Base-by-base conservation (phyloP, 1,140 invertebrate species). In the Zaprionus inermis region DNA sequence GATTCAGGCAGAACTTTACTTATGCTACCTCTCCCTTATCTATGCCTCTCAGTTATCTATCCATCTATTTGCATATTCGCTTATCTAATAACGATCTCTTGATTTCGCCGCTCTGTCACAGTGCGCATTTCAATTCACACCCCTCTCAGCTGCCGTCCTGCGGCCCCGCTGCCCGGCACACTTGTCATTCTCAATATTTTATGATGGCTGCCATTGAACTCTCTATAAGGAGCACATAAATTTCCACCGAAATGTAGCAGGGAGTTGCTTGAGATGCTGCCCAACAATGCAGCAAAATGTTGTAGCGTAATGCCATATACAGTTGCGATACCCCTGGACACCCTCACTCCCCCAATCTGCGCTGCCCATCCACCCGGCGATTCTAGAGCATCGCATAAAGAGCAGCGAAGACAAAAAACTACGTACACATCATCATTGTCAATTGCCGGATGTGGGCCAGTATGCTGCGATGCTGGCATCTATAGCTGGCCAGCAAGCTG, bases 391-490 rank as follows among this genome's bases (percentile, higher is more conserved):
- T 41, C 55, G 65, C 75, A 77, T 73, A 77, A 79, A 77, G 55
- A 59, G 72, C 65, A 51, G 68, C 68, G 72, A 79, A 86, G 82
- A 86, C 82, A 86, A 86, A 86, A 81, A 86, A 86, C 61, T 83
- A 86, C 72, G 83, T 89, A 88, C 84, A 89, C 83, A 88, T 88
- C 83, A 88, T 88, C 83, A 89, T 88, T 88, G 83, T 88, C 83
- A 88, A 88, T 88, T 88, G 84, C 84, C 80, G 84, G 84, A 88
- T 84, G 85, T 89, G 73, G 54, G 58, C 51, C 51, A 69, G 24
- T 4, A 5, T 28, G 24, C 38, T 57, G 11, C 24, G n/a, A 20
- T 28, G 68, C n/a, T 36, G 76, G 38, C 28, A 51, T 44, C 38
- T 72, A 52, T 51, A 60, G 24, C 24, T 51, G 14, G 32, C 24